Conservation (phyloP, 2,113 vertebrate genomes). For the Dryoscopus gambensis region DNA sequence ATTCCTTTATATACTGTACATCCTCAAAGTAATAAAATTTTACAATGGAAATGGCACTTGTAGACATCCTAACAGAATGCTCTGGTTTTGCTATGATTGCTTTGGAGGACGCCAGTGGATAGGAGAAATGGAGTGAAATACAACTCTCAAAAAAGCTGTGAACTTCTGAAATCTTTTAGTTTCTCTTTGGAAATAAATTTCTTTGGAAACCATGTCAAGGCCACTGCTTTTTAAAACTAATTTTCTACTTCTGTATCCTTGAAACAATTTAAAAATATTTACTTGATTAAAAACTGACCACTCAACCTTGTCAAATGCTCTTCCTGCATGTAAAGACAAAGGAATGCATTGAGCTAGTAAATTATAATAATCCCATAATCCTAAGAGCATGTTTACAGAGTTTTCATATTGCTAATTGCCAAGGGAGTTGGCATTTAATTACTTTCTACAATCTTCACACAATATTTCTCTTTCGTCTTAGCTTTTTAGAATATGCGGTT, state of each 20-base stretch:
- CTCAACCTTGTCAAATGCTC: constrained; percentile 58
- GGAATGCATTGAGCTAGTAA: constrained; percentile 30
- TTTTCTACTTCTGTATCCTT: constrained; percentile 23
- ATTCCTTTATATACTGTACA: background rate
- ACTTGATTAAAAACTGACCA: constrained; percentile 57
- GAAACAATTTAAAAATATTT: constrained; percentile 28
- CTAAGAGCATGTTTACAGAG: constrained; percentile 38
- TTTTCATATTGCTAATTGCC: constrained; percentile 39
- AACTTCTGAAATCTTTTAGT: background rate
- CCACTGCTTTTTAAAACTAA: background rate
- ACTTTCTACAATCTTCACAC: background rate
- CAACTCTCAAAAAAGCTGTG: background rate
- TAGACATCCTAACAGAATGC: background rate
- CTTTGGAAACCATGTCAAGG: background rate
- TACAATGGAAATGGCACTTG: background rate
- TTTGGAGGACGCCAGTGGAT: background rate
- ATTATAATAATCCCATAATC: constrained; percentile 59
- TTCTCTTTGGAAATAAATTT: background rate
- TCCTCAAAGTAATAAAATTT: background rate
- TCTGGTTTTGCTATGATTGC: background rate
- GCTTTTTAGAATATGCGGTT: background rate
- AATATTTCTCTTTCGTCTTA: constrained; percentile 32
- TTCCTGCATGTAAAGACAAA: constrained; percentile 37
- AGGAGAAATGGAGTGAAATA: background rate
- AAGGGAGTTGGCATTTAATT: constrained; percentile 37